Percentiles rank a stretch among this genome's conserved stretches.
phyloP scores from a whole-genome alignment of 2,113 vertebrate species.

The Brachyistius frenatus region DNA sequence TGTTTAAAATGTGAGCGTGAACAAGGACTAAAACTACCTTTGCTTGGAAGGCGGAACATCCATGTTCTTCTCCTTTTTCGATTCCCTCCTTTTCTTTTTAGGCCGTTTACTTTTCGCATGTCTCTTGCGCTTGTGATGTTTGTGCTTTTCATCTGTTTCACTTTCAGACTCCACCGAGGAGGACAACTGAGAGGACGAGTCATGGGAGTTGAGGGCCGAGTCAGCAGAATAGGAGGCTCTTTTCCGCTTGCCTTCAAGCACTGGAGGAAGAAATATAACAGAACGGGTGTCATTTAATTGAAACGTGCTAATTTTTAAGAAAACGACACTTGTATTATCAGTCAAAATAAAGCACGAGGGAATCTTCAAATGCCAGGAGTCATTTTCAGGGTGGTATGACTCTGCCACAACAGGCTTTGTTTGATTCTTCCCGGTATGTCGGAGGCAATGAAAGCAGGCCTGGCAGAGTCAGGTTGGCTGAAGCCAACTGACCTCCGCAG shows the following conservation, averaged over 20 bases:
- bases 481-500: conserved; percentile 57
- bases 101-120: conserved; percentile 85
- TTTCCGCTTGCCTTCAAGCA: conserved; percentile 90
- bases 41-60: conserved; percentile 18
- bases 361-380: conserved; percentile 25
- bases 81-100: conserved; percentile 86
- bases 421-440: conserved; percentile 35
- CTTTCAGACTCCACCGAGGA: conserved; percentile 87
- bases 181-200: conserved; percentile 82
- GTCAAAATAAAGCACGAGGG: not conserved
- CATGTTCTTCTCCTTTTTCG: conserved; percentile 75
- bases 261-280: conserved; percentile 73
- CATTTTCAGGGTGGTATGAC: conserved; percentile 31
- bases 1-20: not conserved
- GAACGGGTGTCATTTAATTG: not conserved
- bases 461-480: conserved; percentile 48
- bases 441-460: conserved; percentile 22
- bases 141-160: conserved; percentile 85
- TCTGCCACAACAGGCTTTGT: conserved; percentile 46
- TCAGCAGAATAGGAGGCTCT: conserved; percentile 85
- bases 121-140: conserved; percentile 85
- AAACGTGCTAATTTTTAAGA: not conserved
- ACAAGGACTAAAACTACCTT: conserved; percentile 41
- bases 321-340: not conserved
- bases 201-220: conserved; percentile 84